phyloP scores from a whole-genome alignment of 2,888 invertebrate species.

The Nephrocerus scutellatus region DNA sequence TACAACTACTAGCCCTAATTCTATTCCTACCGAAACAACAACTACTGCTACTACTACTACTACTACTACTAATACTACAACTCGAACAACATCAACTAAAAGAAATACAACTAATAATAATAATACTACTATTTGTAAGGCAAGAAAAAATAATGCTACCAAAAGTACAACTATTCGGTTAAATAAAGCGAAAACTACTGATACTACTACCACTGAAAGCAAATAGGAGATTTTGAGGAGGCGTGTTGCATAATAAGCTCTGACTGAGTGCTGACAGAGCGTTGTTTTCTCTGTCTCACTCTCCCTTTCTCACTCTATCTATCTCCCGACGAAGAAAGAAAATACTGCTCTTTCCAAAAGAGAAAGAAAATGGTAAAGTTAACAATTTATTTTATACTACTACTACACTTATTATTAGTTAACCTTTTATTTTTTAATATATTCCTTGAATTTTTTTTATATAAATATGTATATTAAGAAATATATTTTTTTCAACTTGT shows the following conservation, averaged over 20 bases:
- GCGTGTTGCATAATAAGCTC: too few species aligned
- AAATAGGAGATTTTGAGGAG: too few species aligned
- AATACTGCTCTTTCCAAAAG: slow-evolving; percentile 22
- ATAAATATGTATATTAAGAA: too few species aligned
- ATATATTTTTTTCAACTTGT: too few species aligned
- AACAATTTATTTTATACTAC: slow-evolving; percentile 19
- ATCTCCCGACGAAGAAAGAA: too few species aligned
- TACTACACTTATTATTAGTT: too few species aligned
- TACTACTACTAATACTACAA: slow-evolving; percentile 9
- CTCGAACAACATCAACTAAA: slow-evolving; percentile 4
- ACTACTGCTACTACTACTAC: slow-evolving; percentile 8
- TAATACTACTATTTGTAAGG: slow-evolving; percentile 5
- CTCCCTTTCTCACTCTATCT: too few species aligned
- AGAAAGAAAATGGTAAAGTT: slow-evolving; percentile 25
- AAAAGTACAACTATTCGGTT: slow-evolving; percentile 5
- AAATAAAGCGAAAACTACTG: slow-evolving; percentile 6
- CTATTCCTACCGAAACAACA: slow-evolving; percentile 12
- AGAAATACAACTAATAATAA: slow-evolving; percentile 7
- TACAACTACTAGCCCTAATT: slow-evolving; percentile 13
- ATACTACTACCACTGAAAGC: slow-evolving; percentile 9
- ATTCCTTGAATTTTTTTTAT: slow-evolving; percentile 8
- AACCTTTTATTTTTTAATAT: slow-evolving; percentile 15
- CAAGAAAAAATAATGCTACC: slow-evolving; percentile 12
- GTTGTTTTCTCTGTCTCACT: too few species aligned
- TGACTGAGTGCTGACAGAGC: too few species aligned